Evolutionary conservation across 2,888 invertebrate species (phyloP).

Genomic region (Athalia cordata): DNA sequence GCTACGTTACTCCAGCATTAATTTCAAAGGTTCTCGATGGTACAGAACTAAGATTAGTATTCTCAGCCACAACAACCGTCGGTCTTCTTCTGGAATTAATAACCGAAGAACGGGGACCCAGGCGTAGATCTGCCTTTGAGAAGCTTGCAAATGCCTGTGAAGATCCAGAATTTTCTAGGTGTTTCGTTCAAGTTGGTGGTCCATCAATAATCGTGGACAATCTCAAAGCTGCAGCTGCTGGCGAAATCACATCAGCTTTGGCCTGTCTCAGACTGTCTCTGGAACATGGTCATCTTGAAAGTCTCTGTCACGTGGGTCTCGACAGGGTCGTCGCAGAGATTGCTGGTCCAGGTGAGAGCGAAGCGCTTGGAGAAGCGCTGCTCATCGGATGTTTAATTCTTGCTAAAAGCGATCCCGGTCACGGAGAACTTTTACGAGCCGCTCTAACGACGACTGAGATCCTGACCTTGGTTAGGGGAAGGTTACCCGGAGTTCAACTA

Average conservation of each 20-base stretch:
- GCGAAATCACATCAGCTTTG: slow-evolving; percentile 38
- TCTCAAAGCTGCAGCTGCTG: slow-evolving; percentile 24
- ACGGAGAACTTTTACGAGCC: slow-evolving; percentile 19
- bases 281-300: slow-evolving; percentile 42
- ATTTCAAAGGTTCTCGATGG: slow-evolving; percentile 45
- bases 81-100: slow-evolving; percentile 38
- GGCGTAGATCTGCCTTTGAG: slow-evolving; percentile 29
- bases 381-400: slow-evolving; percentile 38
- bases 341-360: slow-evolving; percentile 43
- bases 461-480: slow-evolving; percentile 32
- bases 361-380: slow-evolving; percentile 38
- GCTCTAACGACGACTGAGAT: slow-evolving; percentile 40
- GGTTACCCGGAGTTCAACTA: slow-evolving; percentile 41
- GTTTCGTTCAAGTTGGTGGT: slow-evolving; percentile 40
- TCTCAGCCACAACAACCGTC: slow-evolving; percentile 41
- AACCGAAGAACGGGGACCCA: slow-evolving; percentile 36
- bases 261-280: slow-evolving; percentile 46
- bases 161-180: slow-evolving; percentile 44
- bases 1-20: slow-evolving; percentile 42
- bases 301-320: slow-evolving; percentile 34
- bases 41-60: slow-evolving; percentile 43
- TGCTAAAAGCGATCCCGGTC: slow-evolving; percentile 19
- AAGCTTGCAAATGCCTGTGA: slow-evolving; percentile 44
- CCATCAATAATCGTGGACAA: slow-evolving; percentile 31
- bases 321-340: slow-evolving; percentile 46